These are phyloP conservation scores for Cherax quadricarinatus DNA, from an alignment of 1,140 invertebrate species.

Conservation along the genomic window DNA sequence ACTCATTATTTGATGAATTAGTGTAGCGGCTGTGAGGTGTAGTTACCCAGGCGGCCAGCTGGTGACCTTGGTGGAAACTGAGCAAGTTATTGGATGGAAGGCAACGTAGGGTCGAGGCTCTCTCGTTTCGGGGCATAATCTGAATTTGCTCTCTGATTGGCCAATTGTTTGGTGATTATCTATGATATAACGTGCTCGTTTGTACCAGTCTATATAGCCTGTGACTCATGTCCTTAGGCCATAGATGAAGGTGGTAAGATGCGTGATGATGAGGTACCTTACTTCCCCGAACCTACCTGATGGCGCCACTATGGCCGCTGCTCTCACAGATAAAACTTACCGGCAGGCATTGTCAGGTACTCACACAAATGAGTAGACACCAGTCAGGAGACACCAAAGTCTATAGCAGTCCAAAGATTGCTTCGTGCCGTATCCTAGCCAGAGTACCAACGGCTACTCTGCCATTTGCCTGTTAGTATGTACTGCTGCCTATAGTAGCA, in stretches of 20 bases:
- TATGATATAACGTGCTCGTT: conserved; percentile 14
- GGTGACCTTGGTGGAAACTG: neutral
- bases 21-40: neutral
- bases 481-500: no score
- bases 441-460: no score
- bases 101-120: neutral
- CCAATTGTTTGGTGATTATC: conserved; percentile 22
- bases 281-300: no score
- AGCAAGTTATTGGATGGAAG: neutral
- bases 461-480: no score
- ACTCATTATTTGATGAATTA: conserved; percentile 3
- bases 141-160: conserved; percentile 22
- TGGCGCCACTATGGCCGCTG: no score
- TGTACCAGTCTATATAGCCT: conserved; percentile 11
- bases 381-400: no score
- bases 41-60: neutral
- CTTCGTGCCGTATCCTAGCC: no score
- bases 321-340: no score
- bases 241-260: neutral
- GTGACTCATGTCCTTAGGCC: neutral
- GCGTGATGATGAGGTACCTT: neutral
- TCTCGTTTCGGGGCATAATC: conserved; percentile 11
- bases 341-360: no score
- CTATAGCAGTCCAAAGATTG: no score
- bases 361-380: no score